Evolutionary conservation across 2,797 vertebrate species (phyloP).

Genomic region (Myotis pilosus): DNA sequence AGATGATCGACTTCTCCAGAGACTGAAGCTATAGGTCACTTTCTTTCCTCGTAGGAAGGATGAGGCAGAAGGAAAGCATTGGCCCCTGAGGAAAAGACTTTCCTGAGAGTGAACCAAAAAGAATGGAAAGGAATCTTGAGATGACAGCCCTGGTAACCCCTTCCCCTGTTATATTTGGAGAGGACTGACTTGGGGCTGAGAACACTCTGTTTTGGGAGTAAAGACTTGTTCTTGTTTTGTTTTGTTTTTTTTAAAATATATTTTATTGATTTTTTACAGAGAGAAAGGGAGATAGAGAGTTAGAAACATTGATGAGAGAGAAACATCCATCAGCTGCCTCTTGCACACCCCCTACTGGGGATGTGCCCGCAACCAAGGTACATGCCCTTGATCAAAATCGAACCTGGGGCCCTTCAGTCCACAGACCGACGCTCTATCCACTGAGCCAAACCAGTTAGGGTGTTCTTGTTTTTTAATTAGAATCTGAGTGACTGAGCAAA

Average conservation of each 20-base stretch:
- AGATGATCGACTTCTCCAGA: background rate
- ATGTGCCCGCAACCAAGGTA: no score
- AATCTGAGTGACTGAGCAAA: constrained; percentile 10
- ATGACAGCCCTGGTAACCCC: background rate
- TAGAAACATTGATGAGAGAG: no score
- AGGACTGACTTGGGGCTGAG: background rate
- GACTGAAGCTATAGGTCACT: background rate
- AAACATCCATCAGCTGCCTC: no score
- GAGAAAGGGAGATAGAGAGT: no score
- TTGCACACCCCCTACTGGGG: no score
- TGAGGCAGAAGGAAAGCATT: background rate
- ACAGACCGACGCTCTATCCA: no score
- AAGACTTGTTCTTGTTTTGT: constrained; percentile 46
- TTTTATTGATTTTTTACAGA: no score
- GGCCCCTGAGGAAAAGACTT: background rate
- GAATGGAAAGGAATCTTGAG: background rate
- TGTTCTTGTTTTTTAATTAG: background rate
- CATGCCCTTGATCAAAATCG: no score
- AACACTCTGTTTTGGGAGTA: constrained; percentile 39
- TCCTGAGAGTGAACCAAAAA: background rate
- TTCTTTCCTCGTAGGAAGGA: background rate
- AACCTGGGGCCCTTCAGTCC: no score
- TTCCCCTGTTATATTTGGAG: background rate
- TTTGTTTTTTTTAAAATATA: no score
- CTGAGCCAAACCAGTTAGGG: no score